Evolutionary conservation across 2,797 vertebrate species (phyloP).

Genomic region (Peromyscus nudipes): DNA sequence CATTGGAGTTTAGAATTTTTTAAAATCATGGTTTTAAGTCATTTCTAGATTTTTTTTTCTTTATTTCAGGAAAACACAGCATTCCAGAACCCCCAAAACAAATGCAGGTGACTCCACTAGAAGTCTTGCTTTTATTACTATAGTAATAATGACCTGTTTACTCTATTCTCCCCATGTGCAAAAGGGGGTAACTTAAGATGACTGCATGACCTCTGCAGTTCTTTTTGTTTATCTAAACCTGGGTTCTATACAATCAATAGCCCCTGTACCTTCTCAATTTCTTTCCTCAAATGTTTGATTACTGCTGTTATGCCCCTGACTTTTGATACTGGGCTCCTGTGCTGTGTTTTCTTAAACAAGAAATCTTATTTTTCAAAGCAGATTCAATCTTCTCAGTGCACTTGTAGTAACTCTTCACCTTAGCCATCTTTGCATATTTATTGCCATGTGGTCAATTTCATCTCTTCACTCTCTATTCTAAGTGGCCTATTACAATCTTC

Average conservation of each 20-base stretch:
- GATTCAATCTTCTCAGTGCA: neutral
- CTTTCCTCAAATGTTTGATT: neutral
- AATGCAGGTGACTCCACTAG: neutral
- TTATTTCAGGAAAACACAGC: neutral
- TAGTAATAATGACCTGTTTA: neutral
- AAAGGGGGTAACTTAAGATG: neutral
- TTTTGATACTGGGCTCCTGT: neutral
- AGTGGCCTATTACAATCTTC: neutral
- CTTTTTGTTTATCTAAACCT: neutral
- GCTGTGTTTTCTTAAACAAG: neutral
- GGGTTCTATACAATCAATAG: neutral
- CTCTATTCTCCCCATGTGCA: neutral
- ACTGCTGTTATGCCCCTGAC: neutral
- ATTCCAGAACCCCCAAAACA: neutral
- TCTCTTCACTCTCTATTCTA: neutral
- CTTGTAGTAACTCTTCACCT: neutral
- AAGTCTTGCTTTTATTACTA: slow-evolving; percentile 28
- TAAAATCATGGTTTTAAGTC: neutral
- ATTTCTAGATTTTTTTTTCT: neutral
- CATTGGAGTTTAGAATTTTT: neutral
- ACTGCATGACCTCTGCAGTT: neutral
- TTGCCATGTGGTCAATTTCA: neutral
- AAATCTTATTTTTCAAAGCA: neutral
- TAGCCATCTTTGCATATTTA: neutral
- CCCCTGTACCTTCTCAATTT: neutral